Evolutionary conservation across 2,113 vertebrate species (phyloP).

Genomic region (Ammospiza nelsoni): DNA sequence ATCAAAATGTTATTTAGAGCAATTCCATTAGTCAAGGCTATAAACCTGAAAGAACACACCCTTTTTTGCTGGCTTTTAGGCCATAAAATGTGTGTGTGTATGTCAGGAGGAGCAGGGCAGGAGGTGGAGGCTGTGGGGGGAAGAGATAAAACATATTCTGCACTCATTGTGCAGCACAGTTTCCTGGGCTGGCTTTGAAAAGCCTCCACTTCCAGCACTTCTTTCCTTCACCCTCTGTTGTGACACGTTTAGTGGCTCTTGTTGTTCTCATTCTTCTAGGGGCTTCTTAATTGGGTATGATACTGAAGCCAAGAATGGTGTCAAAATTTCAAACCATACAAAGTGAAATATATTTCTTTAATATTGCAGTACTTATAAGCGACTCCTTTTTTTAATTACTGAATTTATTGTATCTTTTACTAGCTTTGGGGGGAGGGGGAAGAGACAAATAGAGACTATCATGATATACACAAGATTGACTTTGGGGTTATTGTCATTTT

Average conservation of each 20-base stretch:
- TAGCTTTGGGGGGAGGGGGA: neutral
- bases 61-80: constrained; percentile 49
- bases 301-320: constrained; percentile 63
- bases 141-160: neutral
- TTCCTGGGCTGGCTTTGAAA: constrained; percentile 54
- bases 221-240: constrained; percentile 33
- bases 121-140: neutral
- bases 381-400: neutral
- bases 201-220: constrained; percentile 37
- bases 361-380: constrained; percentile 25
- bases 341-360: constrained; percentile 53
- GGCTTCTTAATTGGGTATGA: constrained; percentile 69
- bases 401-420: neutral
- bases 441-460: neutral
- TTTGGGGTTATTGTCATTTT: neutral
- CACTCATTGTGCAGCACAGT: neutral
- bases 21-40: constrained; percentile 76
- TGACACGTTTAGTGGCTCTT: constrained; percentile 67
- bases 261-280: constrained; percentile 39
- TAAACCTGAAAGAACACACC: constrained; percentile 75
- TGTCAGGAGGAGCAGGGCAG: constrained; percentile 1
- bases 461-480: neutral
- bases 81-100: constrained; percentile 45
- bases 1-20: constrained; percentile 82
- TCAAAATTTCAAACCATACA: constrained; percentile 61